Evolutionary conservation across 2,888 invertebrate genomes (phyloP).

Genomic region (Melikaiella ostensackeni): DNA sequence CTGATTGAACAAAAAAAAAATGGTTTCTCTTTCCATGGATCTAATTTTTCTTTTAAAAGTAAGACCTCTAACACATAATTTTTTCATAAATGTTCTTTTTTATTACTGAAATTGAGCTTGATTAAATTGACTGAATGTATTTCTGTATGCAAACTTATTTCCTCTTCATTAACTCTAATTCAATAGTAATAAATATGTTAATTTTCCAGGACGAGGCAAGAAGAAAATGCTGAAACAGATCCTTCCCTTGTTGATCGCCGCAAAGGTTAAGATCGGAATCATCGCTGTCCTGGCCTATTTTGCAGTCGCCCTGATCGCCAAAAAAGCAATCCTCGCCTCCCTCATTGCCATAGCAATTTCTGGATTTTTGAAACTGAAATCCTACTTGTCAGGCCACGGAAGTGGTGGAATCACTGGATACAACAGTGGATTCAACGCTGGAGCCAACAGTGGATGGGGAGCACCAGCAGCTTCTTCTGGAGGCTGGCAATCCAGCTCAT

Average conservation of each 20-base stretch:
- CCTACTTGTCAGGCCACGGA: slow-evolving; percentile 70
- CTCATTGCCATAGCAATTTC: slow-evolving; percentile 81
- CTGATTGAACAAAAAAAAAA: too few species aligned
- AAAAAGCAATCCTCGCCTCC: slow-evolving; percentile 82
- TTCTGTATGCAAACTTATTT: background rate
- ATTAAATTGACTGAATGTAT: background rate
- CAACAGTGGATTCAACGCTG: slow-evolving; percentile 62
- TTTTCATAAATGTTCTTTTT: background rate
- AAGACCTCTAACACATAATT: too few species aligned
- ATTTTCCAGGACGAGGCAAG: slow-evolving; percentile 79
- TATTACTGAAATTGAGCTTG: background rate
- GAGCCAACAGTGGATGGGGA: slow-evolving; percentile 55
- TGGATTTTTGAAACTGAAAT: slow-evolving; percentile 77
- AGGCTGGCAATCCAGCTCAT: slow-evolving; percentile 61
- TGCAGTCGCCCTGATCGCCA: slow-evolving; percentile 81
- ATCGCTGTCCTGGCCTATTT: slow-evolving; percentile 80
- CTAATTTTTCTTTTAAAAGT: too few species aligned
- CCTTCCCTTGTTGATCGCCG: slow-evolving; percentile 80
- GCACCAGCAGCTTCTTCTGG: slow-evolving; percentile 58
- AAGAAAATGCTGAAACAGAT: slow-evolving; percentile 80
- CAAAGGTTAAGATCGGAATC: slow-evolving; percentile 81
- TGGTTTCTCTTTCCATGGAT: too few species aligned
- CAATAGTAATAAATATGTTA: slow-evolving; percentile 1
- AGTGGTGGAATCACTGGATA: slow-evolving; percentile 62
- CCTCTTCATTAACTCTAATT: background rate